Percentiles rank a stretch among this genome's conserved stretches.
Evolutionary conservation across 1,140 invertebrate genomes (phyloP).

Genomic region (Drosophila novamexicana): DNA sequence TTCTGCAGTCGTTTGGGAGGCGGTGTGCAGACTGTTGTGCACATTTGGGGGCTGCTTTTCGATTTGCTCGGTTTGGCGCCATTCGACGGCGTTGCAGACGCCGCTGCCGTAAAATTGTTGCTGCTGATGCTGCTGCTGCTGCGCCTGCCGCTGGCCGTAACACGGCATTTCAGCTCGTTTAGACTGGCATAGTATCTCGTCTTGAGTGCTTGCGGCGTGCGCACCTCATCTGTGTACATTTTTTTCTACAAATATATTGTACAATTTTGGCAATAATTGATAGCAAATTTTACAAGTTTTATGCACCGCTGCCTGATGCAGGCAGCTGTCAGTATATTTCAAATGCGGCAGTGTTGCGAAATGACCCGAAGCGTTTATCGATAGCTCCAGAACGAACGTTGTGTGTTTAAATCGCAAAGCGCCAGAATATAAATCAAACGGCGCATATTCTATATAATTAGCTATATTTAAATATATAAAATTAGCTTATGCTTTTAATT

Average conservation of each 20-base stretch:
- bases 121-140: constrained; percentile 34
- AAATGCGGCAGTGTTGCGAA: constrained; percentile 38
- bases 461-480: neutral
- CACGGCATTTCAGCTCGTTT: constrained; percentile 50
- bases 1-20: constrained; percentile 76
- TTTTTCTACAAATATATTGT: constrained; percentile 20
- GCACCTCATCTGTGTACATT: constrained; percentile 67
- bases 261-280: constrained; percentile 21
- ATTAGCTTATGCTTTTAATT: neutral
- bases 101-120: constrained; percentile 28
- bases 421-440: neutral
- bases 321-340: constrained; percentile 53
- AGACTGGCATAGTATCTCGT: constrained; percentile 52
- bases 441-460: neutral
- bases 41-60: constrained; percentile 60
- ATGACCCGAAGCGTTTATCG: constrained; percentile 3
- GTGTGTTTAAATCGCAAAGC: neutral
- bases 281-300: constrained; percentile 15
- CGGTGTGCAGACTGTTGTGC: constrained; percentile 63
- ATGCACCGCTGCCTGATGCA: constrained; percentile 28
- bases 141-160: constrained; percentile 33
- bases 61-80: constrained; percentile 61
- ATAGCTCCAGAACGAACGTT: constrained; percentile 5
- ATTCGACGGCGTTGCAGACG: constrained; percentile 61
- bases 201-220: constrained; percentile 65